Percentiles rank a stretch among this genome's conserved stretches.
phyloP scores from a whole-genome alignment of 2,888 invertebrate species.

The Cosmopolites sordidus region DNA sequence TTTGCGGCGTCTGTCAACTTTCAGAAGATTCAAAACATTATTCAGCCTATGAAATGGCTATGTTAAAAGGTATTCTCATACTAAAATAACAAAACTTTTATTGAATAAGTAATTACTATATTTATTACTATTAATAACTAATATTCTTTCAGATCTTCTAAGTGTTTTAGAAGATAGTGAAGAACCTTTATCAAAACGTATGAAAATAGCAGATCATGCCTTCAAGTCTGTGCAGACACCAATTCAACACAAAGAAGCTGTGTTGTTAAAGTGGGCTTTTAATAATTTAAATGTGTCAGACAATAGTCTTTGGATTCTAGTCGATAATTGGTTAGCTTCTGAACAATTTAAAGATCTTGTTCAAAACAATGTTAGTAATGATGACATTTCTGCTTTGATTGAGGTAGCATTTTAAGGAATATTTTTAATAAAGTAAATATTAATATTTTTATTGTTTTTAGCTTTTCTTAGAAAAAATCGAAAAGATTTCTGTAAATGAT shows the following conservation, averaged over 20 bases:
- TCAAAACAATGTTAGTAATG: slow-evolving; percentile 34
- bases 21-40: too few relatives aligned
- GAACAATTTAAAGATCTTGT: slow-evolving; percentile 35
- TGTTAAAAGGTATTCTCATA: too few relatives aligned
- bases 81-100: not conserved
- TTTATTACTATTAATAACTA: too few relatives aligned
- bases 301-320: slow-evolving; percentile 30
- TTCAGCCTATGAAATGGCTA: too few relatives aligned
- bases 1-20: too few relatives aligned
- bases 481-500: not conserved
- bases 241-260: slow-evolving; percentile 34
- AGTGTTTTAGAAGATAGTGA: slow-evolving; percentile 33
- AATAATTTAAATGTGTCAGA: slow-evolving; percentile 12
- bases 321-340: slow-evolving; percentile 35
- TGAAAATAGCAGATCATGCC: slow-evolving; percentile 40
- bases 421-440: slow-evolving; percentile 2
- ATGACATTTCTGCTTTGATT: slow-evolving; percentile 28
- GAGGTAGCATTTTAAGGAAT: not conserved
- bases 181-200: slow-evolving; percentile 37
- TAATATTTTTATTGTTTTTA: slow-evolving; percentile 14
- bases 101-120: too few relatives aligned
- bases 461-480: slow-evolving; percentile 12
- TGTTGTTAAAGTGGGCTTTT: slow-evolving; percentile 37
- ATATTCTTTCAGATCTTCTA: slow-evolving; percentile 39
- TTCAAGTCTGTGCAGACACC: slow-evolving; percentile 36